Conservation (phyloP, 2,888 invertebrate genomes). For the Himalopsyche japonica region DNA sequence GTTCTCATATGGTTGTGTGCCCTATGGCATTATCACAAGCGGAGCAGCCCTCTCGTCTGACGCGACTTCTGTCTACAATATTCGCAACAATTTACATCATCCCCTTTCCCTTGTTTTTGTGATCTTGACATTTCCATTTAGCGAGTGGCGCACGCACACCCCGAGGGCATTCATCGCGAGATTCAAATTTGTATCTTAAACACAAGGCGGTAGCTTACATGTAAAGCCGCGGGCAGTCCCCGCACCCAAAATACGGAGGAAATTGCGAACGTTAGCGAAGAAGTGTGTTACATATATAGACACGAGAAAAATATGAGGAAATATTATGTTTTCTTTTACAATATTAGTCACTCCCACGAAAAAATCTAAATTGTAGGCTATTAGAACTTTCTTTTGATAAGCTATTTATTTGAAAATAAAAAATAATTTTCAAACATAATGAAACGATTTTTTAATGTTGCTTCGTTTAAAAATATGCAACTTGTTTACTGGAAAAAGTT, state of each 20-base stretch:
- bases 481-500: too few relatives aligned
- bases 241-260: constrained; percentile 5
- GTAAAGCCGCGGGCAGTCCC: background rate
- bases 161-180: constrained; percentile 8
- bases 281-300: background rate
- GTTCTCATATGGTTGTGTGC: background rate
- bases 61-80: background rate
- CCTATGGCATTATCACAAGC: background rate
- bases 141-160: background rate
- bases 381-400: too few relatives aligned
- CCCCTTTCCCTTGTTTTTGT: background rate
- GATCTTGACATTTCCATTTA: constrained; percentile 33
- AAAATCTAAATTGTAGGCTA: too few relatives aligned
- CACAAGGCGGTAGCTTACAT: background rate
- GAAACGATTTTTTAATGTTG: too few relatives aligned
- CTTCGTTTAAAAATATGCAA: too few relatives aligned
- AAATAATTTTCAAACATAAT: too few relatives aligned
- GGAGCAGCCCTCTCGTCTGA: background rate
- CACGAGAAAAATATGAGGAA: background rate
- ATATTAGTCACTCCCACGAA: too few relatives aligned
- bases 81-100: background rate
- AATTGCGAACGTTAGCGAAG: constrained; percentile 5
- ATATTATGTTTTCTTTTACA: background rate
- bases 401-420: too few relatives aligned
- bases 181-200: constrained; percentile 27